Evolutionary conservation across 2,888 invertebrate species (phyloP).

Genomic region (Xanthorhoe designata): DNA sequence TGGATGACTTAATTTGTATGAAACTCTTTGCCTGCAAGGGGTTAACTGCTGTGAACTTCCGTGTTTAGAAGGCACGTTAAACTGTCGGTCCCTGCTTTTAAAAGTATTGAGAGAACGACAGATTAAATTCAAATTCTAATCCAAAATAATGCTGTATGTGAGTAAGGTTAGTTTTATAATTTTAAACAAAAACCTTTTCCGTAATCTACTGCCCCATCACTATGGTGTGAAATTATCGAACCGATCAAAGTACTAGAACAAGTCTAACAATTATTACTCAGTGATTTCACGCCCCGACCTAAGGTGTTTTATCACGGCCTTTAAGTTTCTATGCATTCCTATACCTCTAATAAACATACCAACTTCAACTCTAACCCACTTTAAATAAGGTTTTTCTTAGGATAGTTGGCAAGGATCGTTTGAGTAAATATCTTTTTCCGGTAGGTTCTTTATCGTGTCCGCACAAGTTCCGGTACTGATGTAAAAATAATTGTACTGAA

Average conservation of each 20-base stretch:
- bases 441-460: conserved; percentile 68
- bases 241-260: conserved; percentile 59
- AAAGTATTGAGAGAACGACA: no score
- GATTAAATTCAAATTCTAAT: no score
- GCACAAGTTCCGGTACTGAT: conserved; percentile 66
- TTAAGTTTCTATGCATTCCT: conserved; percentile 50
- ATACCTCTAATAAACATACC: conserved; percentile 8
- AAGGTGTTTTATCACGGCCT: conserved; percentile 69
- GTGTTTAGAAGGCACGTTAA: no score
- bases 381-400: conserved; percentile 39
- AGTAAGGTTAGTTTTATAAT: no score
- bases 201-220: conserved; percentile 15
- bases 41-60: no score
- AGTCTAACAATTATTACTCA: conserved; percentile 71
- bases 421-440: conserved; percentile 66
- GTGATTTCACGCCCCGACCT: conserved; percentile 69
- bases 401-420: conserved; percentile 41
- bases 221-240: conserved; percentile 29
- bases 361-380: conserved; percentile 15
- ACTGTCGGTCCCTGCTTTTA: no score
- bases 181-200: no score
- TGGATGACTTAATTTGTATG: not conserved
- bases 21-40: no score
- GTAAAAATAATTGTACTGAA: conserved; percentile 69
- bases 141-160: no score